Conservation (phyloP, 1,140 invertebrate species). For the Habropoda laboriosa region DNA sequence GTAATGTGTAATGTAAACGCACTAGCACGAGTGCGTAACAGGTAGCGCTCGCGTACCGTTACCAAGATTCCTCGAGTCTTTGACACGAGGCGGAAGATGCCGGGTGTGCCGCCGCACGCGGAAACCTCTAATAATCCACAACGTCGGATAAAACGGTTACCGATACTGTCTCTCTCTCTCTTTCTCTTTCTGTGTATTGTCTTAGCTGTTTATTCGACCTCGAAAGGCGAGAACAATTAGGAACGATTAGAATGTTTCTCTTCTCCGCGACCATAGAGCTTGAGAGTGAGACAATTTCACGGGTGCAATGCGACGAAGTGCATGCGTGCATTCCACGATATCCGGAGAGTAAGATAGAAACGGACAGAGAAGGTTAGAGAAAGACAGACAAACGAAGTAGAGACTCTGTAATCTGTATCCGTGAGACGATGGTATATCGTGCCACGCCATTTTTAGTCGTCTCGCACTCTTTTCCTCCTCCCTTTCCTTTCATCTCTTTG, state of each 20-base stretch:
- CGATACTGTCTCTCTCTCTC: not conserved
- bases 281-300: slow-evolving; percentile 26
- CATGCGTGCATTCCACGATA: slow-evolving; percentile 13
- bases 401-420: slow-evolving; percentile 31
- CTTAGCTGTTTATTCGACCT: not conserved
- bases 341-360: not conserved
- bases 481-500: slow-evolving; percentile 41
- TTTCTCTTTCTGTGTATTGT: not conserved
- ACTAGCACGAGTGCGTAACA: slow-evolving; percentile 53
- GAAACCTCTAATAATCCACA: slow-evolving; percentile 4
- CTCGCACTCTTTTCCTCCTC: slow-evolving; percentile 35
- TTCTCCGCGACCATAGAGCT: not conserved
- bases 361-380: not conserved
- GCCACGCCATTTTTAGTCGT: slow-evolving; percentile 44
- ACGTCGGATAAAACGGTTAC: not conserved
- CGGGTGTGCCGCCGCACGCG: not conserved
- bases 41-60: slow-evolving; percentile 61
- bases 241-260: slow-evolving; percentile 44
- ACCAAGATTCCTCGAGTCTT: slow-evolving; percentile 48
- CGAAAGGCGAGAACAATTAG: slow-evolving; percentile 45
- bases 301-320: slow-evolving; percentile 2
- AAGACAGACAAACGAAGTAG: slow-evolving; percentile 7
- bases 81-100: slow-evolving; percentile 34
- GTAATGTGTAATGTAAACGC: slow-evolving; percentile 54
- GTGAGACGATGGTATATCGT: slow-evolving; percentile 30